Conservation (phyloP, 2,797 vertebrate genomes). For the Aphelocoma californica region DNA sequence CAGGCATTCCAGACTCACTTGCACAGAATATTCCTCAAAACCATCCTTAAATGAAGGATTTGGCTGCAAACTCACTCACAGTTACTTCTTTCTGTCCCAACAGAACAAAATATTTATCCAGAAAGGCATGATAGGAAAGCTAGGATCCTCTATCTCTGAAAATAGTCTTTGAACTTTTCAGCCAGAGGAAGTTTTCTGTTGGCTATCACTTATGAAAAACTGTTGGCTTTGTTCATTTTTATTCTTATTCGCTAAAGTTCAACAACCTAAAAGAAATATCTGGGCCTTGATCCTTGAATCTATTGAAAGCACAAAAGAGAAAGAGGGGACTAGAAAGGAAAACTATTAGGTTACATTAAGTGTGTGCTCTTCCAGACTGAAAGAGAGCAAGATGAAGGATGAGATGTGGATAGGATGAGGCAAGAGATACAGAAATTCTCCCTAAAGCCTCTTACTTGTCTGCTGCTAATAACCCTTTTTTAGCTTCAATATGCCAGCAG, state of each 20-base stretch:
- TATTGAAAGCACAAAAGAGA: conserved; percentile 29
- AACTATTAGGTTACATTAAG: not conserved
- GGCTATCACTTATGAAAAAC: conserved; percentile 54
- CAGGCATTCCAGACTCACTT: not conserved
- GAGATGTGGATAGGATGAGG: not conserved
- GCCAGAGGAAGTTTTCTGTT: conserved; percentile 59
- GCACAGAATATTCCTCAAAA: not conserved
- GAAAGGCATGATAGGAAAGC: not conserved
- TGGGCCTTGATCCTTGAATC: conserved; percentile 42
- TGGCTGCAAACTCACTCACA: not conserved
- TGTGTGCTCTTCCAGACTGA: not conserved
- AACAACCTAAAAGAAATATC: conserved; percentile 29
- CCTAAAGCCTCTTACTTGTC: not conserved
- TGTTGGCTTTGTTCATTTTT: conserved; percentile 55
- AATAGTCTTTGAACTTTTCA: conserved; percentile 51
- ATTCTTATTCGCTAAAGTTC: not conserved
- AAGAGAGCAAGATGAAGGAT: not conserved
- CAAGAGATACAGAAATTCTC: conserved; percentile 3
- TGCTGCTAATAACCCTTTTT: conserved; percentile 16
- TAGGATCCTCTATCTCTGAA: conserved; percentile 12
- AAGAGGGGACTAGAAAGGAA: conserved; percentile 1
- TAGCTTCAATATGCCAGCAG: not conserved
- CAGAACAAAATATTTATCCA: conserved; percentile 9
- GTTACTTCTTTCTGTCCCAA: not conserved
- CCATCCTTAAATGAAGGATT: not conserved